Evolutionary conservation across 2,113 vertebrate genomes (phyloP).

Genomic region (Calidris pugnax): DNA sequence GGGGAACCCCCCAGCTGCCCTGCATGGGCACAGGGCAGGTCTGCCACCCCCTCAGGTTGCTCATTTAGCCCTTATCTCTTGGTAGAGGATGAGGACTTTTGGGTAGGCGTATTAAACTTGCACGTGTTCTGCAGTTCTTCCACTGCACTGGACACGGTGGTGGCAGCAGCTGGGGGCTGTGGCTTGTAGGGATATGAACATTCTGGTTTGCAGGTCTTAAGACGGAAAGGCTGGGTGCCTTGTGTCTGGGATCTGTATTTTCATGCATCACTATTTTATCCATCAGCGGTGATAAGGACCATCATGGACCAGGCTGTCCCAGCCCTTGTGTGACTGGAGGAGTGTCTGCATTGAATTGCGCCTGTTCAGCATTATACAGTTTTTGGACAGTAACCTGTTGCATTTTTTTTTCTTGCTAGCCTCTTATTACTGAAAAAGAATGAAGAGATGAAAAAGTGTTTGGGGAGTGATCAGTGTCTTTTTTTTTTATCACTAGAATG

Average conservation of each 20-base stretch:
- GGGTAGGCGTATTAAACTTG: background rate
- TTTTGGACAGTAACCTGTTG: background rate
- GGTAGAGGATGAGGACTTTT: background rate
- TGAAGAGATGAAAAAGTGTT: background rate
- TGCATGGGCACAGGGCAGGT: fast-evolving
- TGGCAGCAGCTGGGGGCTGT: background rate
- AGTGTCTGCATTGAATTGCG: background rate
- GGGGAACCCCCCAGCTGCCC: background rate
- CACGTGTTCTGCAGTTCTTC: background rate
- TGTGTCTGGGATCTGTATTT: background rate
- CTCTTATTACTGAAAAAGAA: background rate
- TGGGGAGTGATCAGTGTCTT: fast-evolving
- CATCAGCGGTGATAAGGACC: background rate
- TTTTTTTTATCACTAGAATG: background rate
- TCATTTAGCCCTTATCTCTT: background rate
- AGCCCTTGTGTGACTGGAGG: background rate
- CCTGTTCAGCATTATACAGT: fast-evolving
- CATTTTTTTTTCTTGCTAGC: background rate
- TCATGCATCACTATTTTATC: fast-evolving
- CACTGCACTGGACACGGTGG: fast-evolving
- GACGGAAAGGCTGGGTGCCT: background rate
- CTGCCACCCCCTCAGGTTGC: background rate
- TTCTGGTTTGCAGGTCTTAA: background rate
- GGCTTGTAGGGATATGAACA: background rate
- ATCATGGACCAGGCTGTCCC: background rate